A percentile compares a stretch with the other conserved stretches of the same genome.
phyloP scores from a whole-genome alignment of 2,888 invertebrate genomes.

The Orchestes rusci region DNA sequence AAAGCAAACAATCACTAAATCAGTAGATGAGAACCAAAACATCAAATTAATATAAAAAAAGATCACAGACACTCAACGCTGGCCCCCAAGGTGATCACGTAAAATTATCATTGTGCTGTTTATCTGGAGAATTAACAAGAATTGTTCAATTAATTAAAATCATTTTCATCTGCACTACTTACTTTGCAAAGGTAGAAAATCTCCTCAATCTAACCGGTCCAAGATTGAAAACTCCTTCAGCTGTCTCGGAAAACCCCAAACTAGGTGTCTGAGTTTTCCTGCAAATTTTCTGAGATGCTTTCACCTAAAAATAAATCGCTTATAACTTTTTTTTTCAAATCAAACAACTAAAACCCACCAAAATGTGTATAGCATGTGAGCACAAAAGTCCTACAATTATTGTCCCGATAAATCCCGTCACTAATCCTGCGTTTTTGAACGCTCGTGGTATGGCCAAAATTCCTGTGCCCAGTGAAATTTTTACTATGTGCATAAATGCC shows the following conservation, averaged over 20 bases:
- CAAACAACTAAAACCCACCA: conserved; percentile 55
- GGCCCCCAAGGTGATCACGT: background rate
- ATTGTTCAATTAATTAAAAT: too few relatives aligned
- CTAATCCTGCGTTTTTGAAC: conserved; percentile 82
- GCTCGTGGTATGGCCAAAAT: conserved; percentile 96
- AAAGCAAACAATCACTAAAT: too few relatives aligned
- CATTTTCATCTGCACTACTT: too few relatives aligned
- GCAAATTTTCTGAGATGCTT: conserved; percentile 69
- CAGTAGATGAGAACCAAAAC: too few relatives aligned
- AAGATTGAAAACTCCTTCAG: conserved; percentile 70
- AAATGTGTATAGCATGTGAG: conserved; percentile 86
- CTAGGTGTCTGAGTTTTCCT: conserved; percentile 60
- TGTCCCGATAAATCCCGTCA: conserved; percentile 75
- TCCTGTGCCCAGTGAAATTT: conserved; percentile 91
- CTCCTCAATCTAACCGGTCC: conserved; percentile 61
- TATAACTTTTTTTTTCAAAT: background rate
- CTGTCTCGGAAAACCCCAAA: conserved; percentile 78
- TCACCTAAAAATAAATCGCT: conserved; percentile 52
- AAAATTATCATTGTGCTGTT: too few relatives aligned
- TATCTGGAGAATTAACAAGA: too few relatives aligned
- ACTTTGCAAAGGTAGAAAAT: conserved; percentile 63
- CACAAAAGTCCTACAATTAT: conserved; percentile 82
- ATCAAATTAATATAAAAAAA: too few relatives aligned
- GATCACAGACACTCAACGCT: too few relatives aligned
- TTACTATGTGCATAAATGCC: conserved; percentile 82